Percentiles rank a stretch among this genome's conserved stretches.
These are phyloP conservation scores for Mirza zaza DNA, from an alignment of 2,113 vertebrate species.

Conservation along the genomic window DNA sequence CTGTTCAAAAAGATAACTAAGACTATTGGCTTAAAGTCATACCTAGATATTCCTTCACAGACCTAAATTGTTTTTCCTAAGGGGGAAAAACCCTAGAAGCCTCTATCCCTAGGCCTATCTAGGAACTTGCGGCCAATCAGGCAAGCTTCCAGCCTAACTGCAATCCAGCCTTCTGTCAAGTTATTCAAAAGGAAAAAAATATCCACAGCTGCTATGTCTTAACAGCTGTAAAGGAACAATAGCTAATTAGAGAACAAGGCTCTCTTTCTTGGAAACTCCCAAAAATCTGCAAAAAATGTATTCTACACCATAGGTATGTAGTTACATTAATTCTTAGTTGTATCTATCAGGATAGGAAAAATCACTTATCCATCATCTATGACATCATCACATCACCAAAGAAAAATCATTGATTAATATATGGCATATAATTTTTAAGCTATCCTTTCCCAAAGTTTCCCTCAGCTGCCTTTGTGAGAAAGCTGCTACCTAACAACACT, in stretches of 20 bases:
- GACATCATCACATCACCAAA: neutral
- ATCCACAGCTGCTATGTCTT: constrained; percentile 59
- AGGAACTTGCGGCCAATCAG: neutral
- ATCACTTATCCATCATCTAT: constrained; percentile 13
- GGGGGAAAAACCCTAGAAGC: no score
- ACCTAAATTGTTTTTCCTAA: neutral
- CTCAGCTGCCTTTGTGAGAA: neutral
- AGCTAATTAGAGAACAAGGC: constrained; percentile 64
- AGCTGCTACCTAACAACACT: neutral
- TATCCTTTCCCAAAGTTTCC: neutral
- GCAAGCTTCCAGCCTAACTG: constrained; percentile 23
- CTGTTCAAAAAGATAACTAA: neutral
- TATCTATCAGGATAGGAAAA: constrained; percentile 23
- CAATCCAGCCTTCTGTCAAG: constrained; percentile 17
- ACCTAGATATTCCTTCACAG: neutral
- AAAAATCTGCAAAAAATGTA: constrained; percentile 50
- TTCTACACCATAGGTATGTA: neutral
- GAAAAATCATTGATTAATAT: neutral
- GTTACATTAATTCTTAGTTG: constrained; percentile 41
- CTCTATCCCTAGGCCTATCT: neutral
- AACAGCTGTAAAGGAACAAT: constrained; percentile 75
- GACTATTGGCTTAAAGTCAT: neutral
- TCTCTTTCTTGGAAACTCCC: constrained; percentile 55
- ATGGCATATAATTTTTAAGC: neutral
- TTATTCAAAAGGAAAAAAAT: constrained; percentile 32